Base-by-base conservation (phyloP, 2,113 vertebrate genomes). In the Xenopus laevis region DNA sequence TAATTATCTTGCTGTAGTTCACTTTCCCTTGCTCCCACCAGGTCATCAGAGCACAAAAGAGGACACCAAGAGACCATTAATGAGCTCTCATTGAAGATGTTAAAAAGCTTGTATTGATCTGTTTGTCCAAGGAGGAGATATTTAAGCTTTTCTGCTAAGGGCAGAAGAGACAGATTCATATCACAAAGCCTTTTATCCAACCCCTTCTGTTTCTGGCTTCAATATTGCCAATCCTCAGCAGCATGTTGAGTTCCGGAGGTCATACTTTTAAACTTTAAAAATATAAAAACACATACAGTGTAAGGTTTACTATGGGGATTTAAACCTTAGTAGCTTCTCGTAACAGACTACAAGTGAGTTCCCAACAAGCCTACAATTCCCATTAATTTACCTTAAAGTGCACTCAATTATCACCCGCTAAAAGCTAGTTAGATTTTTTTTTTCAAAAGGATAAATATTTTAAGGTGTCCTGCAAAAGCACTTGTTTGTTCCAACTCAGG, bases 91-190 rank as follows among this genome's bases (percentile, higher is more conserved):
- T 94, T 94, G 92, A 96, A 93, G 93, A 94, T 89, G 87, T 90
- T 92, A 93, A 93, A 94, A 94, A 95, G 91, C 91, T 87, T 87
- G 84, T 96, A 97, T 98, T 90, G 96, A 98, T 97, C 94, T 87
- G 93, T 95, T 95, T 98, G 95, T 95, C 94, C 94, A 93, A 85
- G 93, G 89, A 95, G 94, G 89, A 93, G 94, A 94, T 95, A 94
- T 93, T 95, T 94, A 95, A 97, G 93, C 94, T 89, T 86, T 86
- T 89, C 87, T 93, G 90, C 91, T 91, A 89, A 95, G 93, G 93
- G 93, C 87, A 85, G 84, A 84, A 89, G 91, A 94, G 92, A 91
- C 87, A 84, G 85, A 94, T 93, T 92, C 92, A 92, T 91, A 95
- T 94, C 93, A 90, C 87, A 94, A 92, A 94, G 91, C 91, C 91